Evolutionary conservation across 2,113 vertebrate species (phyloP), one percentile per base, ranked within the genome.

Genomic region (Arothron firmamentum): DNA sequence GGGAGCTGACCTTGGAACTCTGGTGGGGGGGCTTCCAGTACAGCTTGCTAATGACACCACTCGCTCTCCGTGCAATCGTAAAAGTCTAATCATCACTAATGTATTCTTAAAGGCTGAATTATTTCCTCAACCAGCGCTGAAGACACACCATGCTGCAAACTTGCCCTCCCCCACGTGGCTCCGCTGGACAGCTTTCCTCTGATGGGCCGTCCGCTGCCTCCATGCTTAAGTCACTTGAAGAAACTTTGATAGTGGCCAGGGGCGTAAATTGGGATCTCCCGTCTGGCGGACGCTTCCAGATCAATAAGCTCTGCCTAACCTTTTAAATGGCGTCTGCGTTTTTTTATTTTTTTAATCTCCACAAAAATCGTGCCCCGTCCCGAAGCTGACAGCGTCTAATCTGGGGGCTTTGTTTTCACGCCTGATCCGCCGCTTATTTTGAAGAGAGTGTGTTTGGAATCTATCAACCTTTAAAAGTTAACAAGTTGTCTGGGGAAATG

Each of bases 381-480:
- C 72, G 62, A 65, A 80, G 68, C 78, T 90, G 89, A 90, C 89
- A 89, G 84, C 76, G 78, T 75, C 74, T 91, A 89, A 91, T 90
- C 87, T 89, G 61, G 34, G 41, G 75, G 75, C 80, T 85, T 87
- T 85, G 84, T 88, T 90, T 90, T 86, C 85, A 79, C 62, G 64
- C 67, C 67, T 84, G 84, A 90, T 84, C 85, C 86, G 80, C 82
- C 77, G 79, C 88, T 81, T 84, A 79, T 87, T 38, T 86, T 82
- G 79, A 82, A 70, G 76, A 76, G 42, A 65, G 47, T 82, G 66
- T 79, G 77, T 81, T 88, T 86, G 75, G 82, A 89, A 89, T 89
- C 89, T 85, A 90, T 90, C 87, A 91, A 88, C 83, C 93, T 90
- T 86, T 90, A 92, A 93, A 92, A 94, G 90, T 94, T 94, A 94